These are phyloP conservation scores for Cirrhinus molitorella DNA, from an alignment of 2,797 vertebrate genomes.

Conservation along the genomic window DNA sequence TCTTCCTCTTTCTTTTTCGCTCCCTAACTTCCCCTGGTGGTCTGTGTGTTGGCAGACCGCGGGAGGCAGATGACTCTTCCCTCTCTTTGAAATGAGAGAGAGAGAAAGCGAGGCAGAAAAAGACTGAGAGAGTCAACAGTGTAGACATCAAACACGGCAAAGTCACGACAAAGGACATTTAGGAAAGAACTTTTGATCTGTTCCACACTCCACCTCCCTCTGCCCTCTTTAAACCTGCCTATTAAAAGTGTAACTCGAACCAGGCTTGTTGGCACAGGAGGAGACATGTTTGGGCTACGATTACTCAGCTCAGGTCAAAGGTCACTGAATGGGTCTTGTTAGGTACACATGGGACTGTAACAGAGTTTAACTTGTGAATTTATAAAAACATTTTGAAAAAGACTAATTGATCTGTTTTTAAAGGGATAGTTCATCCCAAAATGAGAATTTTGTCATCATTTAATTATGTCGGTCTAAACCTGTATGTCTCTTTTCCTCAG, in stretches of 20 bases:
- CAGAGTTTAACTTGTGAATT: neutral
- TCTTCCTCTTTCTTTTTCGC: conserved; percentile 66
- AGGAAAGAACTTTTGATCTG: conserved; percentile 63
- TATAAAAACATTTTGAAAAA: conserved; percentile 1
- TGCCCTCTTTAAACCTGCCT: conserved; percentile 46
- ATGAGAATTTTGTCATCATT: neutral
- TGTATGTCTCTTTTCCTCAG: neutral
- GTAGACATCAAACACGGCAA: conserved; percentile 59
- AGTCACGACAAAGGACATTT: conserved; percentile 64
- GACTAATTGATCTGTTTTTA: conserved; percentile 5
- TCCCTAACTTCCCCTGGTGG: conserved; percentile 58
- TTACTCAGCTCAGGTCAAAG: conserved; percentile 71
- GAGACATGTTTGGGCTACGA: conserved; percentile 73
- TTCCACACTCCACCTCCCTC: conserved; percentile 32
- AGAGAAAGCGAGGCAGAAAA: conserved; percentile 42
- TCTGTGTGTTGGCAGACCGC: conserved; percentile 56
- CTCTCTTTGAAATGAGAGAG: conserved; percentile 60
- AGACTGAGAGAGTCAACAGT: conserved; percentile 50
- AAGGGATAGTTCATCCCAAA: neutral
- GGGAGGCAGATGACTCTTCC: conserved; percentile 60
- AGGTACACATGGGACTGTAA: conserved; percentile 37
- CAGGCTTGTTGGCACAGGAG: conserved; percentile 68
- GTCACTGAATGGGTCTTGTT: conserved; percentile 57
- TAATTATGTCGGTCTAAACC: neutral
- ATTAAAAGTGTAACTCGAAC: conserved; percentile 72